phyloP scores from a whole-genome alignment of 1,140 invertebrate species.

The Drosophila suzukii region DNA sequence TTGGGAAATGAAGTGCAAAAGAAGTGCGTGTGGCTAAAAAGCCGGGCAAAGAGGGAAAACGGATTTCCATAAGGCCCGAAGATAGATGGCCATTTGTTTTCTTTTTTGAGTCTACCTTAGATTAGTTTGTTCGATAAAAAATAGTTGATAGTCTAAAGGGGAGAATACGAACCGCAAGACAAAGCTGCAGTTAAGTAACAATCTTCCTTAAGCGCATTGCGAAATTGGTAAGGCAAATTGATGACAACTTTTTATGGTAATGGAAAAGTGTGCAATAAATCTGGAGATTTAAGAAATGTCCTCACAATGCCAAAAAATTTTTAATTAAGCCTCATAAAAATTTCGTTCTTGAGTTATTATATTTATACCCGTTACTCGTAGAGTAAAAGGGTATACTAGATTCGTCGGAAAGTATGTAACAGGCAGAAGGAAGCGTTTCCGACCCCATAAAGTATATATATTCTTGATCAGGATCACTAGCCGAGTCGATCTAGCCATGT shows the following conservation, averaged over 20 bases:
- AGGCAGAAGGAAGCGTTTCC: too few species aligned
- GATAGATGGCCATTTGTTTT: slow-evolving; percentile 58
- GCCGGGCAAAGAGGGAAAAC: slow-evolving; percentile 29
- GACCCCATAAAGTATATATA: too few species aligned
- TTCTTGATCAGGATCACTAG: too few species aligned
- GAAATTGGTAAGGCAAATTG: slow-evolving; percentile 34
- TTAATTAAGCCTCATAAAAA: too few species aligned
- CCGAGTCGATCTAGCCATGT: too few species aligned
- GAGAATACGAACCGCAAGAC: slow-evolving; percentile 25
- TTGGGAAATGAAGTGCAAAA: slow-evolving; percentile 13
- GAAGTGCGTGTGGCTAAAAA: slow-evolving; percentile 35
- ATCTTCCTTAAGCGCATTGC: slow-evolving; percentile 28
- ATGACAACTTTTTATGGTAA: slow-evolving; percentile 10
- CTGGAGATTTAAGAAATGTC: background rate
- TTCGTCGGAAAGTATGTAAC: too few species aligned
- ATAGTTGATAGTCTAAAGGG: slow-evolving; percentile 15
- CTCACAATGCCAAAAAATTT: too few species aligned
- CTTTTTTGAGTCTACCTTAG: slow-evolving; percentile 49
- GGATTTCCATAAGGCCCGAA: slow-evolving; percentile 66
- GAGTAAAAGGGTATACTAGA: too few species aligned
- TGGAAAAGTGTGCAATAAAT: background rate
- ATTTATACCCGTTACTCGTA: too few species aligned
- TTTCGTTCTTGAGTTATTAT: too few species aligned
- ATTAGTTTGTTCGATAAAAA: slow-evolving; percentile 46
- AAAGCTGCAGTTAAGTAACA: slow-evolving; percentile 38